Evolutionary conservation across 2,797 vertebrate genomes (phyloP).

Genomic region (Chloroceryle inda): DNA sequence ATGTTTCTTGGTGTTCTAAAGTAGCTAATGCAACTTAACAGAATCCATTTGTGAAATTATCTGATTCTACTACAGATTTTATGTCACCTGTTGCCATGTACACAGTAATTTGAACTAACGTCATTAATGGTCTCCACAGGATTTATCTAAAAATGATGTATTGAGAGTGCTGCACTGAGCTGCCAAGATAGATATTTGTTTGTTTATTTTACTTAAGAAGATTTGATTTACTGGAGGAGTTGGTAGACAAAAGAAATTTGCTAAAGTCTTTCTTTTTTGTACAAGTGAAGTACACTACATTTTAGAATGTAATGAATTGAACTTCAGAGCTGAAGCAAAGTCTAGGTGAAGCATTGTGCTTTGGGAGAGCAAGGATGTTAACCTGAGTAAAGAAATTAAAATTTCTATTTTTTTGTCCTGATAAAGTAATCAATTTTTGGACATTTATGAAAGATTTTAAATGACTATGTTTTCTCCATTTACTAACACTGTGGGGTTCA

Average conservation of each 20-base stretch:
- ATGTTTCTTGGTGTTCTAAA: neutral
- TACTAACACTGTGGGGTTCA: neutral
- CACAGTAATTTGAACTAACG: neutral
- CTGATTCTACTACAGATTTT: neutral
- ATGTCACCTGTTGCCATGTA: rapidly evolving
- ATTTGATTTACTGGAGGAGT: neutral
- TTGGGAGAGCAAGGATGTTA: neutral
- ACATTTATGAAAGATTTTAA: neutral
- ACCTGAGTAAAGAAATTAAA: neutral
- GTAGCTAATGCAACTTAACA: neutral
- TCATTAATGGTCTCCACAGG: neutral
- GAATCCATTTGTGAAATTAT: neutral
- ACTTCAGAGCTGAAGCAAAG: neutral
- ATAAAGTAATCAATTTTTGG: neutral
- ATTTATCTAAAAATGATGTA: neutral
- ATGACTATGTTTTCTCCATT: neutral
- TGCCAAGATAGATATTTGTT: neutral
- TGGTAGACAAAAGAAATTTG: neutral
- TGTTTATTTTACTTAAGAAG: neutral
- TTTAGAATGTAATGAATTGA: neutral
- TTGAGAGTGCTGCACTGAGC: neutral
- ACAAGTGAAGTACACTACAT: neutral
- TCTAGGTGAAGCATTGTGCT: neutral
- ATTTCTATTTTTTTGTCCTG: neutral
- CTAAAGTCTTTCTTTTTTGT: neutral